Conservation (phyloP, 1,140 invertebrate genomes). For the Tigriopus japonicus region DNA sequence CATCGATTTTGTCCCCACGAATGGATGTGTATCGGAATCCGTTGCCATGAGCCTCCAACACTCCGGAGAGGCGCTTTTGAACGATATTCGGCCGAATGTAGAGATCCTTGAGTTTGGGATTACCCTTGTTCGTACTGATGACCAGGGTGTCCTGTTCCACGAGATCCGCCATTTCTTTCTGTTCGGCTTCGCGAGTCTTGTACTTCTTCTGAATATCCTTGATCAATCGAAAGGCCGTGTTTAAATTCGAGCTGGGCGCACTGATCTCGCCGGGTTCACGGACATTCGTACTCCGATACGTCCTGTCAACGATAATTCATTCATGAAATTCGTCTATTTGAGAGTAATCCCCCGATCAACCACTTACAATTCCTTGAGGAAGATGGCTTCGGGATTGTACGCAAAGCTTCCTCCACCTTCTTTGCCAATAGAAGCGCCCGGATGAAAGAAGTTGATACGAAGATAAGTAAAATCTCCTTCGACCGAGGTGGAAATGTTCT, state of each 20-base stretch:
- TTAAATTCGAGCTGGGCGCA: conserved; percentile 84
- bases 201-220: conserved; percentile 99
- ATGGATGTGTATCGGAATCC: conserved; percentile 96
- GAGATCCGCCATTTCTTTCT: conserved; percentile 91
- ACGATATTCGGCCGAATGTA: conserved; percentile 98
- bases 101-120: conserved; percentile 94
- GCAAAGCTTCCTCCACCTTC: conserved; percentile 64
- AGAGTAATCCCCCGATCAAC: not conserved
- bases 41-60: conserved; percentile 84
- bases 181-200: conserved; percentile 92
- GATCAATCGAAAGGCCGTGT: conserved; percentile 87
- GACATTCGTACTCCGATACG: conserved; percentile 91
- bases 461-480: conserved; percentile 98
- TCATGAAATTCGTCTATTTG: too few species aligned
- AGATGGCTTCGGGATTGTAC: conserved; percentile 83
- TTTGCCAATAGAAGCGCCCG: conserved; percentile 80
- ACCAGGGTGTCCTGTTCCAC: conserved; percentile 98
- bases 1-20: conserved; percentile 95
- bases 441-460: conserved; percentile 96
- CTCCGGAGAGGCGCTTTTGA: conserved; percentile 82
- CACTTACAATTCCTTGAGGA: conserved; percentile 90
- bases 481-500: conserved; percentile 93
- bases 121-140: conserved; percentile 84
- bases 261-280: conserved; percentile 92
- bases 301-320: conserved; percentile 36